Evolutionary conservation across 2,888 invertebrate genomes (phyloP).

Genomic region (Athetis lepigone): DNA sequence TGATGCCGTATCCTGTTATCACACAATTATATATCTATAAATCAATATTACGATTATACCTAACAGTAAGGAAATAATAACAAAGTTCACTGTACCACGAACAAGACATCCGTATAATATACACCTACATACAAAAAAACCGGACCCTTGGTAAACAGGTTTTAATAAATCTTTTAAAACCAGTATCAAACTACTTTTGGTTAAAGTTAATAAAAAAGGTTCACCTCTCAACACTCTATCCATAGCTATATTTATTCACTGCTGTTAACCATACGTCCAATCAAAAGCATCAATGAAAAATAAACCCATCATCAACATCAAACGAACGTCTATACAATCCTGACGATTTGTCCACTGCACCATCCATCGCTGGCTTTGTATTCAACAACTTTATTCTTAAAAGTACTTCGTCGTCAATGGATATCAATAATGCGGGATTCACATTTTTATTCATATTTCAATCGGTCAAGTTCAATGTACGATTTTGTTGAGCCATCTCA

Average conservation of each 20-base stretch:
- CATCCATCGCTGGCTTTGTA: neutral
- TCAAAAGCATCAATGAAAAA: neutral
- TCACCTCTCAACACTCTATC: no score
- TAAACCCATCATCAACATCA: neutral
- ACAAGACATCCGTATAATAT: no score
- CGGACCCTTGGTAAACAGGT: neutral
- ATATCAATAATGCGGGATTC: neutral
- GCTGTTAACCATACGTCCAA: neutral
- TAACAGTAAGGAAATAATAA: no score
- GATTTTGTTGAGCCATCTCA: constrained; percentile 3
- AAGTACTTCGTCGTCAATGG: neutral
- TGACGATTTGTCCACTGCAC: neutral
- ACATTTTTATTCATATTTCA: neutral
- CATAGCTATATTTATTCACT: neutral
- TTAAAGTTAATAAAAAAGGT: no score
- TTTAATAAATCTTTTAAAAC: neutral
- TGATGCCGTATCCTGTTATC: no score
- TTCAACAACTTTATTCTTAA: no score
- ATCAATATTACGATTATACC: no score
- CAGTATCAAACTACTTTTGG: neutral
- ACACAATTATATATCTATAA: no score
- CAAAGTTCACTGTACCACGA: no score
- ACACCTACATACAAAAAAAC: neutral
- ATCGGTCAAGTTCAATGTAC: constrained; percentile 32
- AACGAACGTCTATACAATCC: neutral